A percentile compares a stretch with the other conserved stretches of the same genome.
Evolutionary conservation across 53 echinoderm and acorn worm species (phyloP).

Genomic region (Zoroaster sp.): DNA sequence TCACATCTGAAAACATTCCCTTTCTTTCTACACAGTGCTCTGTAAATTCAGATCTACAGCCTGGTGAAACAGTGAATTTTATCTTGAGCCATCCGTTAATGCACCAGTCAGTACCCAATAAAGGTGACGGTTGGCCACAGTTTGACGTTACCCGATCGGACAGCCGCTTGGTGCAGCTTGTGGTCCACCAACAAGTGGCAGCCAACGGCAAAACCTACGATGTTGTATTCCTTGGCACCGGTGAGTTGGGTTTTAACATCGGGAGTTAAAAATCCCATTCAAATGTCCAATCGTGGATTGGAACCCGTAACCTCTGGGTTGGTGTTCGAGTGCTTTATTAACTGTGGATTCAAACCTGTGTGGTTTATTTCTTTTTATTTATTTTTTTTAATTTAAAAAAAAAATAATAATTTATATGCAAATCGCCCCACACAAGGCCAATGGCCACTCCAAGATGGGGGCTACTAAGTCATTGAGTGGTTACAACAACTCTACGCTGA

Average conservation of each 20-base stretch:
- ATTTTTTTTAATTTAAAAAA: too few relatives aligned
- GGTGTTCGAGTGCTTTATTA: too few relatives aligned
- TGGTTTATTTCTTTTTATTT: too few relatives aligned
- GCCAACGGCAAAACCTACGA: slow-evolving; percentile 59
- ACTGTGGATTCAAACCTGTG: too few relatives aligned
- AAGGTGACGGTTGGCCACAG: slow-evolving; percentile 63
- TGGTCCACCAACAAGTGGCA: slow-evolving; percentile 58
- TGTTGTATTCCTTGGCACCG: slow-evolving; percentile 87
- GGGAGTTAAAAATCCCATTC: too few relatives aligned
- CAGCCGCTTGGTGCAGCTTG: slow-evolving; percentile 83
- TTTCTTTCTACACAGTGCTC: slow-evolving; percentile 66
- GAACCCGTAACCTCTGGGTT: neutral
- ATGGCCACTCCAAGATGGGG: too few relatives aligned
- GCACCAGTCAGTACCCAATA: slow-evolving; percentile 86
- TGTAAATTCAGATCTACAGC: slow-evolving; percentile 30
- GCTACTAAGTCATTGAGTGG: too few relatives aligned
- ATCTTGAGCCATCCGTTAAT: slow-evolving; percentile 82
- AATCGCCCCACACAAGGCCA: too few relatives aligned
- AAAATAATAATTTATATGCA: too few relatives aligned
- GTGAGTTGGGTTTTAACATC: slow-evolving; percentile 58
- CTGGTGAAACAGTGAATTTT: slow-evolving; percentile 57
- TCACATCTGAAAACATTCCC: too few relatives aligned
- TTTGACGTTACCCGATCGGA: slow-evolving; percentile 89
- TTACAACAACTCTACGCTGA: too few relatives aligned
- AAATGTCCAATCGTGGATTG: too few relatives aligned